These are phyloP conservation scores for Drosophila neocordata DNA, from an alignment of 1,140 invertebrate genomes.

Conservation along the genomic window DNA sequence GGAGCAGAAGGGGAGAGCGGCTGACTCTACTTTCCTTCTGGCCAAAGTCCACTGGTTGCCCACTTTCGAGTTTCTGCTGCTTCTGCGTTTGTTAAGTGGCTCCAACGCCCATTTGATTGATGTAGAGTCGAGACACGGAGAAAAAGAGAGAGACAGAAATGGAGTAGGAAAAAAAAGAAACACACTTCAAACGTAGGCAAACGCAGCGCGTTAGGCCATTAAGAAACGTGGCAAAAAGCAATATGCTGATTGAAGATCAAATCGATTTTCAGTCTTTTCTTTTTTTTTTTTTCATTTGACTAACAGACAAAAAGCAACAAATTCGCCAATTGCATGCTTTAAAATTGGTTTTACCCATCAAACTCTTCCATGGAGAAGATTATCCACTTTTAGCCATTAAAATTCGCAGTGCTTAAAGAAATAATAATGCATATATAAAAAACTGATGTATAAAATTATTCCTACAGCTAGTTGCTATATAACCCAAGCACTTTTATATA, in stretches of 20 bases:
- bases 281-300: too few relatives aligned
- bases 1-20: conserved; percentile 45
- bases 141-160: neutral
- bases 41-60: conserved; percentile 2
- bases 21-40: neutral
- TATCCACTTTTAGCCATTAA: too few relatives aligned
- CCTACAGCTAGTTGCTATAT: too few relatives aligned
- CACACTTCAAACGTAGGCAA: conserved; percentile 2
- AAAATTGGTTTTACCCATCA: conserved; percentile 3
- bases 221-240: conserved; percentile 4
- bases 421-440: too few relatives aligned
- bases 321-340: neutral
- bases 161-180: neutral
- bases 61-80: neutral
- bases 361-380: neutral
- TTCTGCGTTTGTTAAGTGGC: conserved; percentile 17
- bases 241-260: conserved; percentile 7
- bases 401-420: too few relatives aligned
- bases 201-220: conserved; percentile 1
- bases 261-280: neutral
- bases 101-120: conserved; percentile 21
- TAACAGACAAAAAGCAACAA: conserved; percentile 5
- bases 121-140: neutral
- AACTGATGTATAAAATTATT: too few relatives aligned
- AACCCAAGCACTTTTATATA: too few relatives aligned